Evolutionary conservation across 2,797 vertebrate genomes (phyloP).

Genomic region (Psittacula derbiana): DNA sequence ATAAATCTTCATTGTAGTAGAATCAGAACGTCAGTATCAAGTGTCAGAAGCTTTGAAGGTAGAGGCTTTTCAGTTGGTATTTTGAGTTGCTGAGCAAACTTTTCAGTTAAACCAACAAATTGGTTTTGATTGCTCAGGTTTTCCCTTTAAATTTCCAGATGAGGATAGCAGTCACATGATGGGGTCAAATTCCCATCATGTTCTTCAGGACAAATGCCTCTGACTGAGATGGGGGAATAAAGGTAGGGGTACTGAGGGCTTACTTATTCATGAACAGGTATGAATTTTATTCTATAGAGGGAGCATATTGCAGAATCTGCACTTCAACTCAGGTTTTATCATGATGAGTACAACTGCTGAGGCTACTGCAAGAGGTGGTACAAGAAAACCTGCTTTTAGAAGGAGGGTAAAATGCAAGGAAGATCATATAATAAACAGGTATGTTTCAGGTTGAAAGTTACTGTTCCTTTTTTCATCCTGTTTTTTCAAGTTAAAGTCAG

Average conservation of each 20-base stretch:
- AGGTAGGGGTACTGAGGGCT: background rate
- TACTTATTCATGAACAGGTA: background rate
- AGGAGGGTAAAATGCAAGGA: background rate
- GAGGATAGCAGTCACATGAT: background rate
- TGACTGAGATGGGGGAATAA: background rate
- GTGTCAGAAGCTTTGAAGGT: background rate
- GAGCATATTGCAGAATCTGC: background rate
- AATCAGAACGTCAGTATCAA: background rate
- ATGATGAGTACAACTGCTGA: background rate
- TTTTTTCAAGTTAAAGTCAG: background rate
- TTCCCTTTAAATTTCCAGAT: background rate
- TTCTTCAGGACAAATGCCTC: background rate
- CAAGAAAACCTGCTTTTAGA: background rate
- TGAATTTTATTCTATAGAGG: background rate
- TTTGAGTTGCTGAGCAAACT: background rate
- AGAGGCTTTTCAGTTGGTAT: background rate
- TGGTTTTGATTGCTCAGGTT: background rate
- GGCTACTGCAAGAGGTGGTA: background rate
- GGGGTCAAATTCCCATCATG: background rate
- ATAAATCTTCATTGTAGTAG: background rate
- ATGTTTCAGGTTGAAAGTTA: background rate
- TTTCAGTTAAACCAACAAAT: background rate
- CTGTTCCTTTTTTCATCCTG: background rate
- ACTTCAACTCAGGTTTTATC: background rate
- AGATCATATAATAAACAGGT: background rate